Base-by-base conservation (phyloP, 2,888 invertebrate species). In the Torymus tubicola region DNA sequence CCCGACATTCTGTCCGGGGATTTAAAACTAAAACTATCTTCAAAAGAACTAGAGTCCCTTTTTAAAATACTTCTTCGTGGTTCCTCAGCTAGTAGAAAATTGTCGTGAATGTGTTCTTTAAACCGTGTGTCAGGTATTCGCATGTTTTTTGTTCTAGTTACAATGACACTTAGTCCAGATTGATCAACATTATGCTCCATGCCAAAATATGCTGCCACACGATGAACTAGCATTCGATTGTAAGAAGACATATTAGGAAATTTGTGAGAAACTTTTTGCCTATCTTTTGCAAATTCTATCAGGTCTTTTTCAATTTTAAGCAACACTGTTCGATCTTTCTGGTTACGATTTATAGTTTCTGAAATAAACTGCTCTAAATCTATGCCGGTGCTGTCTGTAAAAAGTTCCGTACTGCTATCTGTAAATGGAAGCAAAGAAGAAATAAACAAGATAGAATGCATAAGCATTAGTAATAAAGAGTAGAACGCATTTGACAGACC, bases 171-270 rank as follows among this genome's bases (percentile, higher is more conserved):
- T 86, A 94, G 93, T 81, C 96, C 97, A 16, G 94, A 93, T 82
- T 95, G 94, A 91, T 98, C 98, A 24, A 98, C 95, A 88, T 97
- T 97, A 91, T 99, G 98, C 76, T 97, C 96, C 93, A 99, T 95
- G 77, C 98, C 97, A 92, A 98, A 98, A 88, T 96, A 96, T 18
- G 97, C 96, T 0, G 98, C 97, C 81, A 97, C 96, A 53, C 98
- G 95, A 90, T 99, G 99, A 1, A 98, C 97, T 86, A 99, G 91
- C 98, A 99, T 98, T 52, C 99, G 94, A 83, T 98, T 97, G 92
- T 99, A 99, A 74, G 98, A 98, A 81, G 97, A 96, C 96, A 98
- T 97, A 89, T 95, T 95, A 18, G 96, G 96, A 92, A 98, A 98
- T 87, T 96, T 96, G 86, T 95, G 95, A 16, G 88, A 89, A 18